Base-by-base conservation (phyloP, 2,113 vertebrate species). In the Proteles cristata region DNA sequence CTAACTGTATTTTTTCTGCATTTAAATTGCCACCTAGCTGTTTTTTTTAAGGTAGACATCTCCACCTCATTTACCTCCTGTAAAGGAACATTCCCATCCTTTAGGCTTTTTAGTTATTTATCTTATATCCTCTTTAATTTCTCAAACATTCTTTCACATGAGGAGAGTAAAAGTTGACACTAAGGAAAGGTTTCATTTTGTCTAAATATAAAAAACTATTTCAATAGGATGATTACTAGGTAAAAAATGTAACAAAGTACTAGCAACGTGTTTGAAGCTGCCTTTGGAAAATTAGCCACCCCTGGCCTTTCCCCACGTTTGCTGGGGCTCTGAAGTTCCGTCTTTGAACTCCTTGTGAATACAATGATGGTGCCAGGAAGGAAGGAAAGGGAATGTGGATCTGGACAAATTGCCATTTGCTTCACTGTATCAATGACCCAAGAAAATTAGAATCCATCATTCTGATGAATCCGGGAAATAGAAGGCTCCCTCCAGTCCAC, bases 81-180 rank as follows among this genome's bases (percentile, higher is more conserved):
- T 11, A 48, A 50, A 91, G 68, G 88, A 92, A 80, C n/a, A n/a
- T 92, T 84, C 50, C n/a, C 10, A 12, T 50, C n/a, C 55, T 97
- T 84, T 31, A 84, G 58, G 17, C 35, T 79, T 94, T 79, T 58
- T 65, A 50, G 43, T 79, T 88, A 11, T 31, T 91, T 79, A 12
- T 66, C 63, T 48, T 82, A 66, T 35, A 39, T 12, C 31, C 25
- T 43, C 11, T 90, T 68, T 39, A 66, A 45, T 55, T 71, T 89
- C 65, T 80, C 43, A 50, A 93, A 66, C 43, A 23, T 58, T 80
- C 55, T 81, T 97, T 93, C 48, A 90, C 50, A 50, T 2, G 26
- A 90, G 50, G 39, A 93, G 74, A 50, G 39, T 86, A 45, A 53
- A 66, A 58, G 26, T 77, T 31, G 43, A 35, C 48, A 65, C 61